These are phyloP conservation scores for Ceyx margarethae DNA, from an alignment of 2,113 vertebrate genomes.

Conservation along the genomic window DNA sequence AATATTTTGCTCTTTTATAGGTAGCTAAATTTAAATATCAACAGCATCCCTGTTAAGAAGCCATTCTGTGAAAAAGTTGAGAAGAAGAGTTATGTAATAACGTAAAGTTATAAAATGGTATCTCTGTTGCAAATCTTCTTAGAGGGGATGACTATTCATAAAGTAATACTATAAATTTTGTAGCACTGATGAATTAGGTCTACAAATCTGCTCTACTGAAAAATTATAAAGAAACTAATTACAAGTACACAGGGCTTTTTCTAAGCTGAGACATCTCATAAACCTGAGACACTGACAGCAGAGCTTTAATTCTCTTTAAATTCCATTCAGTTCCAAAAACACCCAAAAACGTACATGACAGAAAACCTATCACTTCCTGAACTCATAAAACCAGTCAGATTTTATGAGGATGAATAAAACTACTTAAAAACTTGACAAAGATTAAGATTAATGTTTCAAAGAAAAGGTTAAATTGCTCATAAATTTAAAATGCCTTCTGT, in stretches of 20 bases:
- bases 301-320: background rate
- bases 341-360: background rate
- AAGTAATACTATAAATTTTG: background rate
- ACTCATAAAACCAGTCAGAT: background rate
- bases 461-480: background rate
- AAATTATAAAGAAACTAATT: background rate
- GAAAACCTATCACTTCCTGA: background rate
- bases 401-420: background rate
- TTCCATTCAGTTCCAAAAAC: background rate
- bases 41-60: background rate
- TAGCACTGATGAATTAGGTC: background rate
- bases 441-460: background rate
- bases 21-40: background rate
- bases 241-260: background rate
- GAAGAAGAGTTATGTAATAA: background rate
- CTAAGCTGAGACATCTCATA: background rate
- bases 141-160: background rate
- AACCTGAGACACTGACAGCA: background rate
- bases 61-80: background rate
- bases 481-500: background rate
- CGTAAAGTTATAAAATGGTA: background rate
- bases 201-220: background rate
- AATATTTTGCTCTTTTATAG: background rate
- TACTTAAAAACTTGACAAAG: background rate
- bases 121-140: background rate